Evolutionary conservation across 2,113 vertebrate genomes (phyloP).

Genomic region (Lagopus leucura): DNA sequence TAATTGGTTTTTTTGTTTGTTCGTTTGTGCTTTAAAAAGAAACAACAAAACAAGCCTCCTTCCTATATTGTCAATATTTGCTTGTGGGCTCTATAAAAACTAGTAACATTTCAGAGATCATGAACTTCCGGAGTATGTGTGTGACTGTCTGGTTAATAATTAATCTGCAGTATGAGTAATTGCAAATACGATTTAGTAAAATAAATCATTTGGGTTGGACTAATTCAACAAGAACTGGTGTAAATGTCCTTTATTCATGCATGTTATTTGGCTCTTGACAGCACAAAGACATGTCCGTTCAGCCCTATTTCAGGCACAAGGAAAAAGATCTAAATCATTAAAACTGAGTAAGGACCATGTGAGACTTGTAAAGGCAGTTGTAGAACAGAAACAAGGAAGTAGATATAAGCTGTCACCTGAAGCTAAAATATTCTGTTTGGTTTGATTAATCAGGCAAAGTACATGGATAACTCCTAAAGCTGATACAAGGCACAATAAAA

Average conservation of each 20-base stretch:
- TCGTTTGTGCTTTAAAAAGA: neutral
- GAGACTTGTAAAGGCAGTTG: constrained; percentile 13
- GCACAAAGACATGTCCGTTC: neutral
- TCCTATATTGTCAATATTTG: neutral
- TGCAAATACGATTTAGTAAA: neutral
- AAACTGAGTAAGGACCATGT: neutral
- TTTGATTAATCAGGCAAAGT: neutral
- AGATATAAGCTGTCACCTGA: neutral
- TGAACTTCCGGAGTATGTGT: neutral
- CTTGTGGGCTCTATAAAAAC: neutral
- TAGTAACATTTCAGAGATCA: neutral
- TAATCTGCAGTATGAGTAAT: constrained; percentile 27
- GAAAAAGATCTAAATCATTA: neutral
- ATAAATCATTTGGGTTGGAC: neutral
- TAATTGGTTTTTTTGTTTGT: neutral
- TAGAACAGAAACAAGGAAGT: neutral
- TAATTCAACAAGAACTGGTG: neutral
- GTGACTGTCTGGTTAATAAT: constrained; percentile 54
- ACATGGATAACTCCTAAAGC: neutral
- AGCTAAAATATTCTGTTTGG: neutral
- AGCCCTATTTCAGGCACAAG: neutral
- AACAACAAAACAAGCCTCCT: neutral
- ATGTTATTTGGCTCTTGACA: neutral
- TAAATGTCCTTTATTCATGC: neutral
- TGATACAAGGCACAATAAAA: constrained; percentile 5